Evolutionary conservation across 1,140 invertebrate genomes (phyloP).

Genomic region (Diabrotica virgifera): DNA sequence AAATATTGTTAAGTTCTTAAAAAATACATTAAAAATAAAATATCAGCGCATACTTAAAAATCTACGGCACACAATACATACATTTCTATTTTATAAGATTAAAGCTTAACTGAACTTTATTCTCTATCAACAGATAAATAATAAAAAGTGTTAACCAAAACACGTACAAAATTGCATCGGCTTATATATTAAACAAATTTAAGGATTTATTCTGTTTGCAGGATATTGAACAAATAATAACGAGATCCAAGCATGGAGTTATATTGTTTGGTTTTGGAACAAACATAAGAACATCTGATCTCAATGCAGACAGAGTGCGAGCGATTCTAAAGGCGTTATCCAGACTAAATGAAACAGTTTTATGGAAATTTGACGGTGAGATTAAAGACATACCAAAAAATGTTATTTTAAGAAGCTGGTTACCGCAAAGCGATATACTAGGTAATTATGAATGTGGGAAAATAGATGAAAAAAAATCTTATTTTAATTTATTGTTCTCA

Average conservation of each 20-base stretch:
- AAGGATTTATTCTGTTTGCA: conserved; percentile 30
- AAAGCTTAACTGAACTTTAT: neutral
- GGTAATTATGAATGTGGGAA: conserved; percentile 43
- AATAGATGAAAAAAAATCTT: too few species aligned
- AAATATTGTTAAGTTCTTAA: too few species aligned
- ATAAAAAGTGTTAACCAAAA: conserved; percentile 28
- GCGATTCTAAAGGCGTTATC: conserved; percentile 48
- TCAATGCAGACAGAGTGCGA: conserved; percentile 43
- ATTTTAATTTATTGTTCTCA: too few species aligned
- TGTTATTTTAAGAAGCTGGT: conserved; percentile 51
- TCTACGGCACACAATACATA: too few species aligned
- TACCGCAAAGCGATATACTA: conserved; percentile 60
- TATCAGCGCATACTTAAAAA: too few species aligned
- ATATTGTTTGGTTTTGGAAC: conserved; percentile 54
- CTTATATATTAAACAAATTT: too few species aligned
- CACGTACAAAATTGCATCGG: conserved; percentile 26
- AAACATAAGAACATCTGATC: conserved; percentile 47
- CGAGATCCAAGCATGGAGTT: conserved; percentile 49
- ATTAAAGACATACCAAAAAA: conserved; percentile 50
- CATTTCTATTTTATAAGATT: too few species aligned
- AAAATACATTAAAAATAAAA: too few species aligned
- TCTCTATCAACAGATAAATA: neutral
- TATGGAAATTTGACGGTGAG: conserved; percentile 56
- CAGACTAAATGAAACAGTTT: conserved; percentile 50
- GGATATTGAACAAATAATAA: conserved; percentile 50